Evolutionary conservation across 2,797 vertebrate species (phyloP).

Genomic region (Pangasius djambal): DNA sequence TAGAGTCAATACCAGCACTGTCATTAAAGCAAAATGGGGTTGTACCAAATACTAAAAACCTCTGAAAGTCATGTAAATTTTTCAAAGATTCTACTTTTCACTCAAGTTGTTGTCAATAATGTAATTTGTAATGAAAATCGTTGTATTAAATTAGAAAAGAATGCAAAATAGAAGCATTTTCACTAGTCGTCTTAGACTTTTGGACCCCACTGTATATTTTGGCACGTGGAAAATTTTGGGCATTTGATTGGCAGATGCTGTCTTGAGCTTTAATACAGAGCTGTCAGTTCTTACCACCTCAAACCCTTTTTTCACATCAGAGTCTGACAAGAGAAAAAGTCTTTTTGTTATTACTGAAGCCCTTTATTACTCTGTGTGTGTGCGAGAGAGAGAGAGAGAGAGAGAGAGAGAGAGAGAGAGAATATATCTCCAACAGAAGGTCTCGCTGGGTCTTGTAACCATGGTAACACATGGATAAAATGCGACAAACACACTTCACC

Average conservation of each 20-base stretch:
- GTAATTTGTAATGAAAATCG: not conserved
- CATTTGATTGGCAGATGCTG: conserved; percentile 22
- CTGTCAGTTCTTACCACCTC: not conserved
- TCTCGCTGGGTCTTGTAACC: conserved; percentile 31
- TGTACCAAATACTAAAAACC: not conserved
- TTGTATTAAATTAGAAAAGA: not conserved
- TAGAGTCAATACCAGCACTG: not conserved
- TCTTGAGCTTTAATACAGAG: conserved; percentile 17
- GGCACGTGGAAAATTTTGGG: not conserved
- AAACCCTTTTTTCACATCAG: conserved; percentile 19
- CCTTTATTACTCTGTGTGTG: conserved; percentile 44
- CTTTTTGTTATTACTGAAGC: conserved; percentile 27
- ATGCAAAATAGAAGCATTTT: not conserved
- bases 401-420: not conserved
- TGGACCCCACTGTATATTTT: not conserved
- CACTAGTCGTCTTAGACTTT: not conserved
- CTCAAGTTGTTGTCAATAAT: not conserved
- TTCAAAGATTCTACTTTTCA: not conserved
- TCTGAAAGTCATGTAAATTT: not conserved
- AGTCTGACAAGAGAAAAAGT: conserved; percentile 31
- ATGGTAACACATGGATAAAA: conserved; percentile 43
- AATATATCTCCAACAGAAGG: not conserved
- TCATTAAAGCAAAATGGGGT: not conserved
- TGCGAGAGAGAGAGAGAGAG: not conserved
- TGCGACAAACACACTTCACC: conserved; percentile 43